Evolutionary conservation across 2,888 invertebrate species (phyloP).

Genomic region (Geophilus truncorum): DNA sequence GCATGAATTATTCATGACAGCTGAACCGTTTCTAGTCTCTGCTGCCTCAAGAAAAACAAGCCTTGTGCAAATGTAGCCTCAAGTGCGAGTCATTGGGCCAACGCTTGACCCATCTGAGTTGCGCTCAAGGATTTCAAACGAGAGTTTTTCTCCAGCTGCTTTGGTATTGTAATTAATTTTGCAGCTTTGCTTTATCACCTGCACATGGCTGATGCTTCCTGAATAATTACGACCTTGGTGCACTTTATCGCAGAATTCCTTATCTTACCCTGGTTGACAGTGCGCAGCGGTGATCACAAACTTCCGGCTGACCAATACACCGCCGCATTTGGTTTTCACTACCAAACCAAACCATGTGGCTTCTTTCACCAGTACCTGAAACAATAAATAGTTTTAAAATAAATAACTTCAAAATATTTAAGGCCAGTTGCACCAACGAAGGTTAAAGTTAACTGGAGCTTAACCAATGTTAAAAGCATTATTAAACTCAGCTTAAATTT

Average conservation of each 20-base stretch:
- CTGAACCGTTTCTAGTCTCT: background rate
- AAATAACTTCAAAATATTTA: too few species aligned
- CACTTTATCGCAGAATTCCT: background rate
- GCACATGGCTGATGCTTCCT: background rate
- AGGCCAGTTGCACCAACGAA: too few species aligned
- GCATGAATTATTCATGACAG: background rate
- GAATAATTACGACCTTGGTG: background rate
- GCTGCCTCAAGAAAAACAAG: background rate
- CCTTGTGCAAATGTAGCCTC: background rate
- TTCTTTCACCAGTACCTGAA: constrained; percentile 40
- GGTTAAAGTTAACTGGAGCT: too few species aligned
- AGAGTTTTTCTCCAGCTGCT: background rate
- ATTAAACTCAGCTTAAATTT: too few species aligned
- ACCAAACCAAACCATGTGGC: constrained; percentile 41
- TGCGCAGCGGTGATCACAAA: constrained; percentile 43
- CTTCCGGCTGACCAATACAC: constrained; percentile 41
- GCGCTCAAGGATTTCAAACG: background rate
- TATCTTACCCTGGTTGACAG: constrained; percentile 42
- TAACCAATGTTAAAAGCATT: too few species aligned
- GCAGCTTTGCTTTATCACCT: background rate
- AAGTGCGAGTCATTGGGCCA: background rate
- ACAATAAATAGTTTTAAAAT: too few species aligned
- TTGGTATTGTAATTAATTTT: background rate
- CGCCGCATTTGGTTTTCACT: constrained; percentile 42
- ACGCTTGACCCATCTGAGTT: background rate